Evolutionary conservation across 1,140 invertebrate species (phyloP), one percentile per base, ranked within the genome.

Genomic region (Hydropsyche tenuis): DNA sequence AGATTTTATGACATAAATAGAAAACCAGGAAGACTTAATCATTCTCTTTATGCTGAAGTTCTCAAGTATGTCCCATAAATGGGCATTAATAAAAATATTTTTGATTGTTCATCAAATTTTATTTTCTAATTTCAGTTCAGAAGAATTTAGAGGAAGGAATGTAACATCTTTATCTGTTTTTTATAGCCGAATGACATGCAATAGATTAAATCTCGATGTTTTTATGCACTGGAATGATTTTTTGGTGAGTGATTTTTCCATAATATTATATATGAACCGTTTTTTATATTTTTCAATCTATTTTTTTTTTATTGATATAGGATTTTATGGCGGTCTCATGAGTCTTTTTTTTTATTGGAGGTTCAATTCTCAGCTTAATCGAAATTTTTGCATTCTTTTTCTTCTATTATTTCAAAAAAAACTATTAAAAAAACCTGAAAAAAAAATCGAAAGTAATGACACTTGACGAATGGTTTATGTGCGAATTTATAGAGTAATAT

Each of bases 171-270:
- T 65, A 16, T 65, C 63, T n/a, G 63, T 65, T 16, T 65, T 16
- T 22, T 65, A 20, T 16, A n/a, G 3, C 7, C 0, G 63, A 65
- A 45, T 45, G 30, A 45, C 42, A 9, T 65, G 63, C 30, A 42
- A 18, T 43, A 14, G 30, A 43, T 43, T 43, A 4, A 42, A 16
- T 43, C 30, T 45, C 3, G 63, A 65, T 16, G 63, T 65, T 12
- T 65, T 65, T 16, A 65, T 65, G 63, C 30, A 65, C 4, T 65
- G 63, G 63, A 65, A 65, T 65, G 63, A 65, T 1, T 37, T 20
- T 43, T 65, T 18, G 63, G 63, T 65, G 43, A 37, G 30, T 37
- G 9, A 37, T 37, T 37, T 37, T n/a, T n/a, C n/a, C n/a, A n/a
- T n/a, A n/a, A n/a, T n/a, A n/a, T n/a, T n/a, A n/a, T n/a, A n/a